Evolutionary conservation across 2,888 invertebrate species (phyloP).

Genomic region (Argyresthia goedartella): DNA sequence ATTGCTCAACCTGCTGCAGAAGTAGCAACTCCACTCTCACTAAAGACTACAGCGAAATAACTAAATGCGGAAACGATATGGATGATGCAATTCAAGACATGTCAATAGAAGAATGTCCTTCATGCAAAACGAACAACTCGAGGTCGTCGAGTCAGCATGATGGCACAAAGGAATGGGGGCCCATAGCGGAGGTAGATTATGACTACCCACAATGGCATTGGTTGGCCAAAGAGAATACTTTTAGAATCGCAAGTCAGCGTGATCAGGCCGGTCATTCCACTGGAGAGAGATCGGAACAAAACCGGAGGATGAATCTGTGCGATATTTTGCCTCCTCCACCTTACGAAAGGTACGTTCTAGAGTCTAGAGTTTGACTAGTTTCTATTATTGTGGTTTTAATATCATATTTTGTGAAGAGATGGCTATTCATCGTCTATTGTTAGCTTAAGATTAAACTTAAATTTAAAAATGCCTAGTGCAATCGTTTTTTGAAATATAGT

Average conservation of each 20-base stretch:
- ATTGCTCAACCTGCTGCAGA: conserved; percentile 60
- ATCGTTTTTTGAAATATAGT: too few relatives aligned
- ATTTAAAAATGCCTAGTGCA: too few relatives aligned
- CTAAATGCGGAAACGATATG: conserved; percentile 57
- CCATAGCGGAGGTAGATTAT: conserved; percentile 54
- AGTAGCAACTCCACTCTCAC: conserved; percentile 60
- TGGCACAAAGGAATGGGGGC: conserved; percentile 54
- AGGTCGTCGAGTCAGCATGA: conserved; percentile 60
- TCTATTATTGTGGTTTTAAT: too few relatives aligned
- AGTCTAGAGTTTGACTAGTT: background rate
- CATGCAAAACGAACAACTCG: conserved; percentile 57
- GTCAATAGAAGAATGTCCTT: conserved; percentile 59
- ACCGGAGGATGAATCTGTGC: conserved; percentile 61
- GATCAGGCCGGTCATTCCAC: conserved; percentile 42
- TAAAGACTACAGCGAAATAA: conserved; percentile 64
- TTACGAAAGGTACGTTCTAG: conserved; percentile 47
- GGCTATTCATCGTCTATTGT: too few relatives aligned
- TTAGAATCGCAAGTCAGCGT: conserved; percentile 35
- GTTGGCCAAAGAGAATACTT: conserved; percentile 51
- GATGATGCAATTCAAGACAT: conserved; percentile 44
- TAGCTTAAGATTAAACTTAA: too few relatives aligned
- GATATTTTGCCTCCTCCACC: conserved; percentile 60
- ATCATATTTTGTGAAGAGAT: too few relatives aligned
- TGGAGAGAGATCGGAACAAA: conserved; percentile 45
- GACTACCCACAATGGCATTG: conserved; percentile 67